Conservation (phyloP, 1,140 invertebrate genomes). For the Caenorhabditis brenneri region DNA sequence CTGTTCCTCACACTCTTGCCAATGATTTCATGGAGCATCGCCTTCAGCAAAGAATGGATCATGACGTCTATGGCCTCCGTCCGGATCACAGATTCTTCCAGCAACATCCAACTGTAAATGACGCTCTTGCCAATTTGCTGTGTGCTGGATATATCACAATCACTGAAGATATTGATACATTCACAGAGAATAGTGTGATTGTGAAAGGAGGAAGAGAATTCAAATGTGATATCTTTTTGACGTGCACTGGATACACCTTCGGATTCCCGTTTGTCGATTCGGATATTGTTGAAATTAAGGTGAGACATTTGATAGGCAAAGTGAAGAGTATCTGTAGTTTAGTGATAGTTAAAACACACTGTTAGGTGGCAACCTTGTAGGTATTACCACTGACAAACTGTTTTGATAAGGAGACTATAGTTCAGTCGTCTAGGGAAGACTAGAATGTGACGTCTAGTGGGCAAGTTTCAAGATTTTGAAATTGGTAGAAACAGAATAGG, state of each 20-base stretch:
- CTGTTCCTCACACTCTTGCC: constrained; percentile 67
- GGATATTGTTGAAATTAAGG: constrained; percentile 60
- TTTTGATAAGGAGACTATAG: too few species aligned
- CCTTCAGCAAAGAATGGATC: constrained; percentile 72
- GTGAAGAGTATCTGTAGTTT: background rate
- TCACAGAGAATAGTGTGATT: constrained; percentile 70
- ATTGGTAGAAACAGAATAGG: too few species aligned
- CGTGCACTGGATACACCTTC: constrained; percentile 73
- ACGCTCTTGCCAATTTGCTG: constrained; percentile 74
- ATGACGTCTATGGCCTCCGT: constrained; percentile 73
- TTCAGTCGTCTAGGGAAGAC: too few species aligned
- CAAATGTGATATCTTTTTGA: constrained; percentile 70
- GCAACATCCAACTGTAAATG: constrained; percentile 76
- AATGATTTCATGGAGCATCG: constrained; percentile 71
- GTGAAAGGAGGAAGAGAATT: constrained; percentile 70
- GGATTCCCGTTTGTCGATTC: constrained; percentile 71
- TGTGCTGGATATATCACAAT: constrained; percentile 73
- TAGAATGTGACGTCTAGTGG: too few species aligned
- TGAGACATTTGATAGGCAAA: constrained; percentile 50
- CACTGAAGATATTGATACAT: constrained; percentile 70
- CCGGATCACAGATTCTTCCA: constrained; percentile 72
- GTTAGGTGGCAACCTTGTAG: background rate
- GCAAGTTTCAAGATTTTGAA: too few species aligned
- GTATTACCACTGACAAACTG: too few species aligned
- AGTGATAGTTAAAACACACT: background rate